A percentile compares a stretch with the other conserved stretches of the same genome.
Evolutionary conservation across 1,140 invertebrate genomes (phyloP).

Genomic region (Octopus bimaculoides): DNA sequence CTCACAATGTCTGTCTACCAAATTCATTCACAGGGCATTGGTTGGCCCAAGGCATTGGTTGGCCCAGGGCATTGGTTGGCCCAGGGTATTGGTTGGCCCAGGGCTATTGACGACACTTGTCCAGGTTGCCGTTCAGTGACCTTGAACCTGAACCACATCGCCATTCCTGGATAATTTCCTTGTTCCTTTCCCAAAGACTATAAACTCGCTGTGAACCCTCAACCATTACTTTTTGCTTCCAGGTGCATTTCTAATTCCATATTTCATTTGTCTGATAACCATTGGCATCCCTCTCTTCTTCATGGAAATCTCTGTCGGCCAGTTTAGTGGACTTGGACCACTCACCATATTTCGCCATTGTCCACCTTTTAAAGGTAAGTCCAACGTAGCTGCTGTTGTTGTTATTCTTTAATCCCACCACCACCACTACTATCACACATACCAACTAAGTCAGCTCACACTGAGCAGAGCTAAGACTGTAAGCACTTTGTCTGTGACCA

Average conservation of each 20-base stretch:
- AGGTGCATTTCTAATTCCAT: slow-evolving; percentile 57
- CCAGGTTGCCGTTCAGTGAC: too few relatives aligned
- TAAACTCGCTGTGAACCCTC: too few relatives aligned
- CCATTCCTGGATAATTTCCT: too few relatives aligned
- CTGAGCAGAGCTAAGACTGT: neutral
- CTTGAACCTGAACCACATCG: too few relatives aligned
- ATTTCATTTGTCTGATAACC: slow-evolving; percentile 48
- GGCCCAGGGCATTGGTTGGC: too few relatives aligned
- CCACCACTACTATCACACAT: neutral
- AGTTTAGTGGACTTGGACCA: slow-evolving; percentile 44
- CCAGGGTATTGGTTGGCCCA: too few relatives aligned
- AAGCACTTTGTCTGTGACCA: too few relatives aligned
- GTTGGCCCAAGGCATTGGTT: too few relatives aligned
- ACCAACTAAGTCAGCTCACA: neutral
- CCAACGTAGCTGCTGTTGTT: neutral
- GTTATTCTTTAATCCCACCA: neutral
- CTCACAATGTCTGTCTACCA: too few relatives aligned
- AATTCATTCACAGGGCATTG: too few relatives aligned
- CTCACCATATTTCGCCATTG: slow-evolving; percentile 39
- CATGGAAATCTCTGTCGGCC: slow-evolving; percentile 55
- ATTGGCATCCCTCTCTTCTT: slow-evolving; percentile 55
- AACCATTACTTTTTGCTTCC: slow-evolving; percentile 17
- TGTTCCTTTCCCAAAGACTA: too few relatives aligned
- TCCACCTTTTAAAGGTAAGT: slow-evolving; percentile 56
- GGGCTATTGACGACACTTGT: too few relatives aligned